phyloP scores from a whole-genome alignment of 2,797 vertebrate genomes.

The Leptatherina wallacei region DNA sequence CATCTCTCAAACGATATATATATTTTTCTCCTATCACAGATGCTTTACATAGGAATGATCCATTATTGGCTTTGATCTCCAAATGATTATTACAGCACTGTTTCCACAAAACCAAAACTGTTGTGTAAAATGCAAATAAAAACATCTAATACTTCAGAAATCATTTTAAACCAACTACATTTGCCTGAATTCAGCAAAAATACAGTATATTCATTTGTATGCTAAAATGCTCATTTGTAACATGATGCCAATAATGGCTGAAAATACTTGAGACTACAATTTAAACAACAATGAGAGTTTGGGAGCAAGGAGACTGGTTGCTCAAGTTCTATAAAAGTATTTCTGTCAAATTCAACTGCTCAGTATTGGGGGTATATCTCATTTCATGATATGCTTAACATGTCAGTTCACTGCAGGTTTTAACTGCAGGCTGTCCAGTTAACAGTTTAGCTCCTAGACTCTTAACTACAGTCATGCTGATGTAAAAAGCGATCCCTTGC shows the following conservation, averaged over 20 bases:
- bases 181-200: not conserved
- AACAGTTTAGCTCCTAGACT: no score
- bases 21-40: conserved; percentile 5
- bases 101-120: not conserved
- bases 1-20: not conserved
- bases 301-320: no score
- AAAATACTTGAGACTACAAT: no score
- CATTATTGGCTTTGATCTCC: not conserved
- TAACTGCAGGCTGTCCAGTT: no score
- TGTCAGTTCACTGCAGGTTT: no score
- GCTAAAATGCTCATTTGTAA: not conserved
- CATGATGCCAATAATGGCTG: no score
- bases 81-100: not conserved
- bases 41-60: not conserved
- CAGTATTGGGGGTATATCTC: no score
- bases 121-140: not conserved
- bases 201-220: not conserved
- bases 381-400: no score
- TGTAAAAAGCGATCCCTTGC: no score
- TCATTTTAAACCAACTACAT: not conserved
- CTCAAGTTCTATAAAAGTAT: no score
- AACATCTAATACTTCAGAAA: not conserved
- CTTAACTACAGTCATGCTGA: no score
- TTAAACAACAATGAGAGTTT: not conserved
- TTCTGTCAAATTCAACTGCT: no score